Base-by-base conservation (phyloP, 1,140 invertebrate species). In the Maconellicoccus hirsutus region DNA sequence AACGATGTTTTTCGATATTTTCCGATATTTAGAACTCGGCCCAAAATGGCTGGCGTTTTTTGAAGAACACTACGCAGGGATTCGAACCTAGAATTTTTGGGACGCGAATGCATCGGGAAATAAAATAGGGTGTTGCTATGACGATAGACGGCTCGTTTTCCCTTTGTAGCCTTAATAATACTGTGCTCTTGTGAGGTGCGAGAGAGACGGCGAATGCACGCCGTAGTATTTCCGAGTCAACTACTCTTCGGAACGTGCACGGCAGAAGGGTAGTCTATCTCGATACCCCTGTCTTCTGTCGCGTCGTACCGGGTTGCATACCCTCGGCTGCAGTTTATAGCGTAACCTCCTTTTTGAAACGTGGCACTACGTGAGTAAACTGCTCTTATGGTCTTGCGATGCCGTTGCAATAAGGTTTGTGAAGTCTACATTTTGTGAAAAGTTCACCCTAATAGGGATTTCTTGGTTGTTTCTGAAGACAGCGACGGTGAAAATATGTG, bases 61-160 rank as follows among this genome's bases (percentile, higher is more conserved):
- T 3, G 29, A 33, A 33, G 12, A 33, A 12, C 29, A 33, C 29
- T 12, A 12, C 29, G 12, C 29, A 66, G 61, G 61, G 61, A 59
- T 59, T 4, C 16, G 21, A 66, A 25, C 25, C 61, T 66, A 66
- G 22, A 66, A 66, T 66, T 66, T 66, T 25, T 23, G 25, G 61
- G 21, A 66, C 61, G 61, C 21, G 61, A 66, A 26, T 66, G 61
- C 61, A 66, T 25, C 61, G 61, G 25, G 25, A 66, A 66, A 66
- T 66, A 66, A 66, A 66, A 66, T 66, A 66, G 61, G 61, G 61
- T 66, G 61, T 66, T 66, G 61, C 61, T 66, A 66, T 66, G 61
- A 66, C 61, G 61, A 66, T 66, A 66, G 61, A 66, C 61, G 61
- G 61, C 61, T 66, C 61, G 61, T 66, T 66, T 66, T 66, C 61